Evolutionary conservation across 2,113 vertebrate genomes (phyloP).

Genomic region (Embiotoca jacksoni): DNA sequence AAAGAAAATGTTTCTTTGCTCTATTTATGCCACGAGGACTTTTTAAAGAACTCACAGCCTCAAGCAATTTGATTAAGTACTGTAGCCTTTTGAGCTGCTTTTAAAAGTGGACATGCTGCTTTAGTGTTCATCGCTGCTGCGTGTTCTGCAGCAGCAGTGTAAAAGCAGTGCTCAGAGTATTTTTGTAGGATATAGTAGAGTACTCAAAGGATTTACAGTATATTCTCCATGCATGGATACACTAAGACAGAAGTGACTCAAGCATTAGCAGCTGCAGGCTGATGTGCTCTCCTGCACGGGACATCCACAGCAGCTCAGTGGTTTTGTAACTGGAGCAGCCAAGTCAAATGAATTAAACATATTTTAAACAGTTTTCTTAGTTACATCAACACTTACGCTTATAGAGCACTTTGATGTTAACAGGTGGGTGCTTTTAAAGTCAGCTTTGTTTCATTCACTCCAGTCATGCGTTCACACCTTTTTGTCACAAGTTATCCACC

Average conservation of each 20-base stretch:
- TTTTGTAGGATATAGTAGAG: slow-evolving; percentile 10
- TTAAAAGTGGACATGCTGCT: slow-evolving; percentile 11
- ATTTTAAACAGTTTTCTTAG: slow-evolving; percentile 40
- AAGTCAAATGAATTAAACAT: slow-evolving; percentile 65
- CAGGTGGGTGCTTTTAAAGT: slow-evolving; percentile 31
- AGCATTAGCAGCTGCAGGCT: slow-evolving; percentile 31
- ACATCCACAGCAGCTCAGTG: slow-evolving; percentile 7
- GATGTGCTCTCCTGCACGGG: slow-evolving; percentile 34
- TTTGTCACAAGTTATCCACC: neutral
- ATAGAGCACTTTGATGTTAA: slow-evolving; percentile 19
- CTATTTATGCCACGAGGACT: neutral
- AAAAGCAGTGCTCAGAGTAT: slow-evolving; percentile 3
- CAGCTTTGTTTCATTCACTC: slow-evolving; percentile 27
- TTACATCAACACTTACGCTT: slow-evolving; percentile 13
- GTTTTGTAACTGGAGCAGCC: neutral
- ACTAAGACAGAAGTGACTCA: slow-evolving; percentile 36
- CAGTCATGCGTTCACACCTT: slow-evolving; percentile 10
- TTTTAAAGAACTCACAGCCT: neutral
- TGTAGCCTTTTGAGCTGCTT: neutral
- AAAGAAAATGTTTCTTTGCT: slow-evolving; percentile 4
- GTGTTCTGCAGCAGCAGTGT: neutral
- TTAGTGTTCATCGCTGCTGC: neutral
- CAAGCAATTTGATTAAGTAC: neutral
- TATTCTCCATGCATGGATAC: slow-evolving; percentile 42
- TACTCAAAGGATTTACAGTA: slow-evolving; percentile 38